These are phyloP conservation scores for Eulemur macaco DNA, from an alignment of 2,113 vertebrate species.

Conservation along the genomic window DNA sequence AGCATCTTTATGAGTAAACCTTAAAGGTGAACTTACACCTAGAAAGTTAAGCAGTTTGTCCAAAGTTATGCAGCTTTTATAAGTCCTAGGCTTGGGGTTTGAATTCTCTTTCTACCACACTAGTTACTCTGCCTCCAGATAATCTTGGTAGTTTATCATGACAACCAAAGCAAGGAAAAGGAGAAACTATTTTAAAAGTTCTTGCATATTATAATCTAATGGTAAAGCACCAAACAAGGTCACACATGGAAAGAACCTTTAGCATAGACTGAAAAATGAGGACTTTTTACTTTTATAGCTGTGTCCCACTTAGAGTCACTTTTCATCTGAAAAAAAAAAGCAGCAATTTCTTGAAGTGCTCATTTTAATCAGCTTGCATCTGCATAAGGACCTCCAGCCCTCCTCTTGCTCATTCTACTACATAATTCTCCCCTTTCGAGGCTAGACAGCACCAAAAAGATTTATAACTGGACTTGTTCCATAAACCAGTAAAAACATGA, in stretches of 20 bases:
- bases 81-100: neutral
- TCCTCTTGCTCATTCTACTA: slow-evolving; percentile 26
- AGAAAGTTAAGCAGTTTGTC: neutral
- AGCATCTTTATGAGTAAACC: neutral
- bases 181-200: neutral
- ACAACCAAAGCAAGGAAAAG: neutral
- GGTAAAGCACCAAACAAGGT: slow-evolving; percentile 54
- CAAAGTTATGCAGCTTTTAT: neutral
- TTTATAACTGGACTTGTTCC: neutral
- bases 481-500: neutral
- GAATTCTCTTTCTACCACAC: neutral
- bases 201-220: neutral
- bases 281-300: slow-evolving; percentile 65
- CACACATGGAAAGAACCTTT: slow-evolving; percentile 52
- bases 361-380: slow-evolving; percentile 75
- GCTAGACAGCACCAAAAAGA: neutral
- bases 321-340: slow-evolving; percentile 52
- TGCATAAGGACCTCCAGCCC: slow-evolving; percentile 54
- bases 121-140: neutral
- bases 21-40: neutral
- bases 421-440: slow-evolving; percentile 48
- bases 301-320: slow-evolving; percentile 71
- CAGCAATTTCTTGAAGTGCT: slow-evolving; percentile 74
- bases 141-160: neutral
- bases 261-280: slow-evolving; percentile 62